Base-by-base conservation (phyloP, 1,140 invertebrate genomes). In the Frieseomelitta varia region DNA sequence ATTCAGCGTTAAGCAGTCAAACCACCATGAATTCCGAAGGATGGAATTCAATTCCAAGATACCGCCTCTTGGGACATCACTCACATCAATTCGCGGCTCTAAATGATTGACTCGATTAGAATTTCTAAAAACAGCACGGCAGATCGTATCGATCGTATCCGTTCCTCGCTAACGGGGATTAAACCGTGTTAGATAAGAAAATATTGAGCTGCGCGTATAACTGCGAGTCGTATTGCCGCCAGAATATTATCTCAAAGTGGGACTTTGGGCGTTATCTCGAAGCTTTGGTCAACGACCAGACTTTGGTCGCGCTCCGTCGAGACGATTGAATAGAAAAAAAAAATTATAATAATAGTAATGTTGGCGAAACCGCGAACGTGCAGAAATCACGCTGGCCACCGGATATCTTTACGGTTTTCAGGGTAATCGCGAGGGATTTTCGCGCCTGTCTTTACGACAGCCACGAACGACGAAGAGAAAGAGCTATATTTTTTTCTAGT, bases 401-500 rank as follows among this genome's bases (percentile, higher is more conserved):
- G 39, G 67, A 79, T 72, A 84, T 51, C 56, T 84, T 84, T 84
- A 55, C 81, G 55, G 27, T 63, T 21, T 12, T 17, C 47, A 19
- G 34, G 34, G 8, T 30, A n/a, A 14, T 47, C 71, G 19, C 71
- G 14, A 30, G n/a, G 15, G 19, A 65, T 39, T 77, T 55, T 56
- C 27, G 76, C 55, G 24, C 1, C 17, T 55, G 47, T 34, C 34
- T 79, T 84, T 84, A 72, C 75, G 55, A 72, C 30, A 67, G 4
- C 24, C 47, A 17, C 17, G 73, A 76, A 81, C 72, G 72, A 81
- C 34, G 39, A 47, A 47, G 39, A 47, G 39, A 47, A 47, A 47
- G 8, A 47, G 74, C 63, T 68, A 34, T 61, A 47, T 47, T 39
- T 79, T 21, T 19, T 56, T 10, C 0, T 27, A 6, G 47, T 30